These are phyloP conservation scores for Pantelozetes paolii DNA, from an alignment of 2,888 invertebrate species.

Conservation along the genomic window DNA sequence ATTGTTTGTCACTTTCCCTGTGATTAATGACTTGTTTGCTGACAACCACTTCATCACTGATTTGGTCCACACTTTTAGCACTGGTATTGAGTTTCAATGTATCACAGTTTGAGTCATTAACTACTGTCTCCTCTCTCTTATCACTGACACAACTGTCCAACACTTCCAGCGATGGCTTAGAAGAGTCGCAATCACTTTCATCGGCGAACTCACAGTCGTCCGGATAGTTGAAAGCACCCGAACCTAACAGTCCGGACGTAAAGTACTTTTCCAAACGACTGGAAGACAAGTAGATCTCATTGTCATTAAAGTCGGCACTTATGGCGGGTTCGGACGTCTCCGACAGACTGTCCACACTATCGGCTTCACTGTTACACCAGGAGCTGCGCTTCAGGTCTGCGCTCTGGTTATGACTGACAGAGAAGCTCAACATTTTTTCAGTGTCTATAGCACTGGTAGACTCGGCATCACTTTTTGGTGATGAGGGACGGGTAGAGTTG, in stretches of 20 bases:
- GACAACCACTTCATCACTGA: background rate
- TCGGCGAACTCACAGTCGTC: constrained; percentile 45
- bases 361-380: background rate
- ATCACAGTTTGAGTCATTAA: constrained; percentile 3
- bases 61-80: background rate
- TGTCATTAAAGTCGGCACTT: constrained; percentile 67
- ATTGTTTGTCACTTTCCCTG: background rate
- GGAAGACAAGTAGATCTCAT: constrained; percentile 71
- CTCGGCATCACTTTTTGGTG: background rate
- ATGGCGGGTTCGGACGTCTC: constrained; percentile 79
- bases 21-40: constrained; percentile 1
- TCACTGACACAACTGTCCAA: background rate
- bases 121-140: background rate
- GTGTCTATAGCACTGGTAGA: background rate
- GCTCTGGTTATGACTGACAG: background rate
- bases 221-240: constrained; percentile 44
- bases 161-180: constrained; percentile 8
- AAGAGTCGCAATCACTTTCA: constrained; percentile 23
- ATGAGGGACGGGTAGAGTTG: background rate
- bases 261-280: constrained; percentile 85
- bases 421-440: background rate
- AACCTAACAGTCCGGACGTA: constrained; percentile 48
- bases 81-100: background rate
- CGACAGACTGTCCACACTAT: constrained; percentile 49
- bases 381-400: constrained; percentile 4